phyloP scores from a whole-genome alignment of 2,797 vertebrate species.

The Diplodus sargus region DNA sequence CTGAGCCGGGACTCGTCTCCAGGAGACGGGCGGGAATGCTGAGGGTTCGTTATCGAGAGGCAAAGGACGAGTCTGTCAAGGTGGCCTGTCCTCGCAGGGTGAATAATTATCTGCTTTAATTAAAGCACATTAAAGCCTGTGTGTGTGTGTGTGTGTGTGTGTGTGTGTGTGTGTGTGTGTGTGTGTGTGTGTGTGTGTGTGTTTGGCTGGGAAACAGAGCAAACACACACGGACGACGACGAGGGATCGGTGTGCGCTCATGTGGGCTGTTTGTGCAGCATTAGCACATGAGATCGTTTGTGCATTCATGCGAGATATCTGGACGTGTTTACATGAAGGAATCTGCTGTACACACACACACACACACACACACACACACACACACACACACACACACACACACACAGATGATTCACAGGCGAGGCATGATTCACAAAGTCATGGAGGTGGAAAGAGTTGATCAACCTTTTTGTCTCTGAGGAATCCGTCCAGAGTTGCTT shows the following conservation, averaged over 20 bases:
- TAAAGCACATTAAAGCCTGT: conserved; percentile 54
- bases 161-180: background rate
- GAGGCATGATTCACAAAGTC: background rate
- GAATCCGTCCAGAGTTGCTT: background rate
- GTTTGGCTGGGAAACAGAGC: background rate
- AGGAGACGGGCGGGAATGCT: conserved; percentile 64
- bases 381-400: background rate
- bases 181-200: no score
- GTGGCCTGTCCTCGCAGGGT: conserved; percentile 54
- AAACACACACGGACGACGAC: background rate
- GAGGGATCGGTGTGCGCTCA: conserved; percentile 3
- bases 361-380: conserved; percentile 1
- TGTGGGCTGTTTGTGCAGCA: conserved; percentile 21
- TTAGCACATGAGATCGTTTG: conserved; percentile 5
- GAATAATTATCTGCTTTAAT: conserved; percentile 76
- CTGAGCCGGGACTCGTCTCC: conserved; percentile 56
- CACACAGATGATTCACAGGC: conserved; percentile 11
- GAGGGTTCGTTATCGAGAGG: conserved; percentile 58
- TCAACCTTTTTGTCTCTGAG: background rate
- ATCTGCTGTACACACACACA: background rate
- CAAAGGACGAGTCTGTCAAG: conserved; percentile 51
- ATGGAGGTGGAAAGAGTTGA: background rate
- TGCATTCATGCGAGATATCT: conserved; percentile 30
- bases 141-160: conserved; percentile 2
- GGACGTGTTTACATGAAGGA: conserved; percentile 14